These are phyloP conservation scores for Ectemnius continuus DNA, from an alignment of 2,888 invertebrate genomes.

Conservation along the genomic window DNA sequence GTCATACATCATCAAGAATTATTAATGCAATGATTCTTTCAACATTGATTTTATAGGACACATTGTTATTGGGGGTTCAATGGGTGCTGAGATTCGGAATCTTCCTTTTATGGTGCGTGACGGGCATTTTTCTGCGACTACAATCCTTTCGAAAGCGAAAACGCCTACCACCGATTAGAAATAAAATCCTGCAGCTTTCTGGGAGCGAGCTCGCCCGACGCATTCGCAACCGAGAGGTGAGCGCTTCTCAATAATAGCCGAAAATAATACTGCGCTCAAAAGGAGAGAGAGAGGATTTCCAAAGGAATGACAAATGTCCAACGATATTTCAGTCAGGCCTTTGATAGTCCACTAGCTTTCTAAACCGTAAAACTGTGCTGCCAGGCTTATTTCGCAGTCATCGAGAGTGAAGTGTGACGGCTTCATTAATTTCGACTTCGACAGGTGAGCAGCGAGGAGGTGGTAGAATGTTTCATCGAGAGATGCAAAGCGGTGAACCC, in stretches of 20 bases:
- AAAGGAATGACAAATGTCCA: background rate
- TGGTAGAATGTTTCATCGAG: conserved; percentile 82
- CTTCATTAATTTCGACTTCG: background rate
- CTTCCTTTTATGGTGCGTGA: conserved; percentile 50
- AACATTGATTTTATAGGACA: conserved; percentile 18
- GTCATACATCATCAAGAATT: no score
- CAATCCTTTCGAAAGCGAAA: conserved; percentile 45
- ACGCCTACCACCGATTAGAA: conserved; percentile 81
- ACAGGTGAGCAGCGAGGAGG: conserved; percentile 82
- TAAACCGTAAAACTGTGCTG: background rate
- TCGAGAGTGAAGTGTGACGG: background rate
- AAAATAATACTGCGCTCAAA: background rate
- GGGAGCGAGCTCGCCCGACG: conserved; percentile 84
- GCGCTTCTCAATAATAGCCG: background rate
- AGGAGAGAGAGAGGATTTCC: background rate
- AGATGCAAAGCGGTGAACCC: conserved; percentile 84
- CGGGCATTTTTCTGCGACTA: conserved; percentile 53
- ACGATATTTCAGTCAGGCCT: background rate
- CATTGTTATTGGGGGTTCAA: conserved; percentile 12
- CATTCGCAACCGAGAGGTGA: conserved; percentile 86
- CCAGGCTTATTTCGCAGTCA: background rate
- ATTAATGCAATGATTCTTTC: no score
- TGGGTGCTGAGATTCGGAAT: conserved; percentile 39
- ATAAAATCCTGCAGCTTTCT: conserved; percentile 84
- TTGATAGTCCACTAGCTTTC: background rate